Percentiles rank a stretch among this genome's conserved stretches.
Evolutionary conservation across 2,797 vertebrate genomes (phyloP).

Genomic region (Peromyscus melanophrys): DNA sequence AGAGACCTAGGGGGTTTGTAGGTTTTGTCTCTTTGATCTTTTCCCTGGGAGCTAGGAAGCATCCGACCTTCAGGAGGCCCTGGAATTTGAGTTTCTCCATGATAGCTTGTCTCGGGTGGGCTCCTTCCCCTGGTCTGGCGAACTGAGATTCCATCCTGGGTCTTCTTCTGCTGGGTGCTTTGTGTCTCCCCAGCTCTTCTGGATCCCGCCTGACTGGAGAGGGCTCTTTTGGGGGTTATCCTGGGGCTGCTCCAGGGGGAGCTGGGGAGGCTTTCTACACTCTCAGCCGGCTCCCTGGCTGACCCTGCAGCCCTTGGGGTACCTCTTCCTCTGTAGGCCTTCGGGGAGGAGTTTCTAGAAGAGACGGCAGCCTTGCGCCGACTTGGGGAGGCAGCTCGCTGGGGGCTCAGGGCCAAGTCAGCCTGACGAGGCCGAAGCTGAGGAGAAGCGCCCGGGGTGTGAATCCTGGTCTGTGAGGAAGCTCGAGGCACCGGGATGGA

Average conservation of each 20-base stretch:
- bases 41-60: constrained; percentile 65
- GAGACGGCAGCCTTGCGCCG: constrained; percentile 52
- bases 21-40: constrained; percentile 58
- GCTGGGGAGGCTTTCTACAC: not conserved
- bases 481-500: constrained; percentile 92
- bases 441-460: constrained; percentile 86
- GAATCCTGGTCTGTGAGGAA: constrained; percentile 84
- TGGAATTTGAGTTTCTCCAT: constrained; percentile 70
- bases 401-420: constrained; percentile 66
- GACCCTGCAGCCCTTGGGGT: constrained; percentile 27
- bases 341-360: constrained; percentile 69
- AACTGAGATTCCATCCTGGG: constrained; percentile 73
- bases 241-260: constrained; percentile 91
- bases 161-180: constrained; percentile 70
- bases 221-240: constrained; percentile 81
- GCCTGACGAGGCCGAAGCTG: constrained; percentile 87
- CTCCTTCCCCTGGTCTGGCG: constrained; percentile 77
- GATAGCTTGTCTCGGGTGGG: constrained; percentile 66
- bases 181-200: constrained; percentile 73
- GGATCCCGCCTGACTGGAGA: constrained; percentile 7
- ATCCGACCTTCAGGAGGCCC: constrained; percentile 66
- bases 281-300: fast-evolving
- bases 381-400: constrained; percentile 58
- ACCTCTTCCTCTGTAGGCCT: constrained; percentile 78
- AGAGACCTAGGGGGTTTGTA: not conserved